A percentile compares a stretch with the other conserved stretches of the same genome.
Evolutionary conservation across 2,797 vertebrate species (phyloP).

Genomic region (Mergus octosetaceus): DNA sequence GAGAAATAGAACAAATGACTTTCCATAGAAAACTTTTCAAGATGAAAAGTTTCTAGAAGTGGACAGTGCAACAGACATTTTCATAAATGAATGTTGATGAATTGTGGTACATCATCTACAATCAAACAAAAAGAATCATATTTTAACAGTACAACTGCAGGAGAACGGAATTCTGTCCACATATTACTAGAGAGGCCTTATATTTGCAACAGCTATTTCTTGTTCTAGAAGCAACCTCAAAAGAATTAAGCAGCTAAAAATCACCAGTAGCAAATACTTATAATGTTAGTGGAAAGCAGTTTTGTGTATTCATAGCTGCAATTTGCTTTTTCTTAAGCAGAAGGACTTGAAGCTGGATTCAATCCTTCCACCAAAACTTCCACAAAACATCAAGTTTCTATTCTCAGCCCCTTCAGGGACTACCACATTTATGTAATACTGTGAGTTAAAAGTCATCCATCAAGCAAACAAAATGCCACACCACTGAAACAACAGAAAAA

Average conservation of each 20-base stretch:
- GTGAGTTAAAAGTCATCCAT: background rate
- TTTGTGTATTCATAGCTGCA: background rate
- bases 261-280: background rate
- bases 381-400: background rate
- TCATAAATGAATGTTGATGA: background rate
- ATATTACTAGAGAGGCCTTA: background rate
- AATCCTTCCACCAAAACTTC: background rate
- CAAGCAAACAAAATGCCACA: background rate
- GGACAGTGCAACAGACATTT: background rate
- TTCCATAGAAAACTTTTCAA: background rate
- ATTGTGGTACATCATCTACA: background rate
- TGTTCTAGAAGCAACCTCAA: background rate
- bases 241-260: background rate
- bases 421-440: background rate
- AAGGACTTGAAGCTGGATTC: background rate
- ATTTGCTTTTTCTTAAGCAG: background rate
- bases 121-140: background rate
- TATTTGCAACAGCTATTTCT: background rate
- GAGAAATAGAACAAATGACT: background rate
- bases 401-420: background rate
- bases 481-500: too few relatives aligned
- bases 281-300: background rate
- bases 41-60: background rate
- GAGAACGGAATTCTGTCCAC: background rate
- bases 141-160: background rate